These are phyloP conservation scores for Oegoconia quadripuncta DNA, from an alignment of 2,888 invertebrate genomes.

Conservation along the genomic window DNA sequence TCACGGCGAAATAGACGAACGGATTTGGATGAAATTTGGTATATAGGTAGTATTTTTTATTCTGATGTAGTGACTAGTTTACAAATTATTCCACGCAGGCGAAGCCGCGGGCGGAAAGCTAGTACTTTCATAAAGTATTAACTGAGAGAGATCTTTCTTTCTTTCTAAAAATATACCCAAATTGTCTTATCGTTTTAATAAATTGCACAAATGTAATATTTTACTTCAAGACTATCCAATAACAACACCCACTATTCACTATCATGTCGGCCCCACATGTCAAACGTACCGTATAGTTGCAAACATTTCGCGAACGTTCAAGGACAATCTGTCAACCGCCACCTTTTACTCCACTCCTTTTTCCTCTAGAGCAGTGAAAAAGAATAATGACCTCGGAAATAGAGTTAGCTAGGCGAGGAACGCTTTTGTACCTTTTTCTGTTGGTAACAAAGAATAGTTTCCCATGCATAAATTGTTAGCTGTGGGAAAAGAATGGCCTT, in stretches of 20 bases:
- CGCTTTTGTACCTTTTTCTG: conserved; percentile 11
- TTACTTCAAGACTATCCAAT: background rate
- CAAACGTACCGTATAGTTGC: conserved; percentile 4
- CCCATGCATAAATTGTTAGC: conserved; percentile 6
- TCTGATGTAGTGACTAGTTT: too few species aligned
- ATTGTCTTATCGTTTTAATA: too few species aligned
- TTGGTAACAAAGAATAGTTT: conserved; percentile 10
- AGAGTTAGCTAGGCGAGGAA: conserved; percentile 9
- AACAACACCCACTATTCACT: background rate
- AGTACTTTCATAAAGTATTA: too few species aligned
- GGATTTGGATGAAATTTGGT: too few species aligned
- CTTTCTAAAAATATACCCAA: too few species aligned
- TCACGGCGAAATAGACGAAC: too few species aligned
- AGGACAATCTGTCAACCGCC: conserved; percentile 12
- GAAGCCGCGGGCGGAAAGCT: too few species aligned
- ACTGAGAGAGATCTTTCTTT: too few species aligned
- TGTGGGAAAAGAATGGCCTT: conserved; percentile 4
- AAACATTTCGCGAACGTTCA: conserved; percentile 13
- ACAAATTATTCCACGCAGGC: too few species aligned
- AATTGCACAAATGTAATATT: too few species aligned
- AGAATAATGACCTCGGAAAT: conserved; percentile 16
- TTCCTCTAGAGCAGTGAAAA: conserved; percentile 12
- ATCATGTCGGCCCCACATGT: conserved; percentile 4
- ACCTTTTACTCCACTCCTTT: conserved; percentile 7
- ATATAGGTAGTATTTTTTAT: too few species aligned